These are phyloP conservation scores for Cheumatopsyche charites DNA, from an alignment of 1,140 invertebrate species.

Conservation along the genomic window DNA sequence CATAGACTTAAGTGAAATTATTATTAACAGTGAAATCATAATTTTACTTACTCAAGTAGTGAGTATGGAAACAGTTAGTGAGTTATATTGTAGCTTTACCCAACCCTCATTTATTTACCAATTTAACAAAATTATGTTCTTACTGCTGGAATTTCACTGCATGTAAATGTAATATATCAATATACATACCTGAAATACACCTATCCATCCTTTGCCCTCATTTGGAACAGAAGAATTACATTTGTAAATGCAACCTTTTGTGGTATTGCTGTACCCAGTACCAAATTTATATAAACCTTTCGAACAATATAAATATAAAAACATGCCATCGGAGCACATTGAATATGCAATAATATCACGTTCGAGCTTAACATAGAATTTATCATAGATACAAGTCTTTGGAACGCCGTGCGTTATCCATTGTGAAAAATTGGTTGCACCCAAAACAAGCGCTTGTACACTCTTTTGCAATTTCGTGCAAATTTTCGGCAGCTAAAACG, in stretches of 20 bases:
- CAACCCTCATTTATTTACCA: too few relatives aligned
- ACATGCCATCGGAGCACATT: conserved; percentile 86
- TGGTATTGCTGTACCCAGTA: conserved; percentile 88
- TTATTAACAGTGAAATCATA: too few relatives aligned
- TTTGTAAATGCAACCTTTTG: conserved; percentile 84
- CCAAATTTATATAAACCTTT: conserved; percentile 88
- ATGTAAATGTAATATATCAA: not conserved
- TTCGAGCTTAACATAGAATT: conserved; percentile 66
- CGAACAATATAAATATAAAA: conserved; percentile 81
- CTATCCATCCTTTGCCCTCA: conserved; percentile 16
- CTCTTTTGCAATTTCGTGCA: conserved; percentile 87
- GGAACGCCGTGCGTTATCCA: conserved; percentile 90
- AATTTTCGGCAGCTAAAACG: conserved; percentile 83
- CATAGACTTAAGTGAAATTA: too few relatives aligned
- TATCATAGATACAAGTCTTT: conserved; percentile 74
- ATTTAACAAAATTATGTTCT: not conserved
- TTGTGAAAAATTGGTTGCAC: conserved; percentile 80
- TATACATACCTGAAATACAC: conserved; percentile 11
- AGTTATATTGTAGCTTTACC: too few relatives aligned
- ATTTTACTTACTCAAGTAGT: too few relatives aligned
- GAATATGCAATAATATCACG: conserved; percentile 59
- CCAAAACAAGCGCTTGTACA: conserved; percentile 85
- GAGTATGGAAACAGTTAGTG: too few relatives aligned
- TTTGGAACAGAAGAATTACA: conserved; percentile 71
- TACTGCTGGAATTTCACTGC: not conserved